Base-by-base conservation (phyloP, 2,797 vertebrate species). In the Rachycentron canadum region DNA sequence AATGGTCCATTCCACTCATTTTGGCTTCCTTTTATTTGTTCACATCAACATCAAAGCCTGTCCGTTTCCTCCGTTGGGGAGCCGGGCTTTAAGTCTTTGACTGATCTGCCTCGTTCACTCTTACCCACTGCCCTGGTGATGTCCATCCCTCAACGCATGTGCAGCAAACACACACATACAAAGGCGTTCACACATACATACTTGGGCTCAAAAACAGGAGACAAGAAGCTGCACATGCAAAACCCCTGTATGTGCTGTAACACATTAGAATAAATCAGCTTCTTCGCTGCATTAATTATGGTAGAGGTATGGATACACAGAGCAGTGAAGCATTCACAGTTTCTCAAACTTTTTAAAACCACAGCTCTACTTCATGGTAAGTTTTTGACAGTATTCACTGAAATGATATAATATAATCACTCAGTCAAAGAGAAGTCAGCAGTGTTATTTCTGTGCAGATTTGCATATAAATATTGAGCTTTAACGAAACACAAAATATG, bases 31-130 rank as follows among this genome's bases (percentile, higher is more conserved):
- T 92, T 92, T 93, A 93, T 94, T 94, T 94, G 93, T 89, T 93
- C 91, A 86, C 89, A 91, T 93, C 88, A 91, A 94, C 92, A 93
- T 94, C 93, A 94, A 94, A 94, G 94, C 83, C 75, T 85, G 87
- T 86, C 86, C 71, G 32, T 77, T 74, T 81, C 78, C 86, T 92
- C 86, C 84, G 26, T 36, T 63, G 85, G 90, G 91, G 89, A 91
- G 86, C 83, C 9, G 56, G 81, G 91, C 87, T 92, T 92, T 92
- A 91, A 88, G 91, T 91, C 92, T 89, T 84, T 84, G 86, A 92
- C 92, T 92, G 92, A 93, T 91, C 90, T 79, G 80, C 86, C 82
- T 87, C n/a, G 63, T 89, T 89, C 86, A 56, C 69, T 90, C 66
- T 41, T 30, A 76, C 69, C 69, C 49, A 28, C 77, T 92, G 91